phyloP scores from a whole-genome alignment of 2,797 vertebrate genomes.

The Phylloscopus collybita region DNA sequence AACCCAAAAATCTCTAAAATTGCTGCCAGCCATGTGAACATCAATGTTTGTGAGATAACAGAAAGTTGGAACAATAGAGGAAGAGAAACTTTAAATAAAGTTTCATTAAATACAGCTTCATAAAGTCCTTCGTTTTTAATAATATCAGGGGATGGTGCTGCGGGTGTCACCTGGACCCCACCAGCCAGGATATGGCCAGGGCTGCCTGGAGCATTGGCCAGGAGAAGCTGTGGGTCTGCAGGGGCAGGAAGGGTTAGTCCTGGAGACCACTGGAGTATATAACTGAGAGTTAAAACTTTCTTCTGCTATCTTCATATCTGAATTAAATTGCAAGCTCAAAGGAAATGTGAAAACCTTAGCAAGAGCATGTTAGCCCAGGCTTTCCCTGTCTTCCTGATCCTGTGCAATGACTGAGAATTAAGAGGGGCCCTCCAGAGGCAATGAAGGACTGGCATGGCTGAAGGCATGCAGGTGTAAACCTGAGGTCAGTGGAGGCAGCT shows the following conservation, averaged over 20 bases:
- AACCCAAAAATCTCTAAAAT: constrained; percentile 4
- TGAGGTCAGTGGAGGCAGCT: neutral
- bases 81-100: neutral
- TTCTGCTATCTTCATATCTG: neutral
- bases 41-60: constrained; percentile 18
- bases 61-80: constrained; percentile 42
- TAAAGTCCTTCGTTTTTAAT: neutral
- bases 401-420: neutral
- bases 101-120: neutral
- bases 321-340: neutral
- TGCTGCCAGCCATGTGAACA: neutral
- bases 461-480: neutral
- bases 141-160: neutral
- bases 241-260: neutral
- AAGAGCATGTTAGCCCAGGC: neutral
- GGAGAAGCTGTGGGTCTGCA: neutral
- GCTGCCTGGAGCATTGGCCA: neutral
- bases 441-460: neutral
- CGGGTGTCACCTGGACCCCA: neutral
- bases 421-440: neutral
- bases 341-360: neutral
- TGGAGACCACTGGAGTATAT: neutral
- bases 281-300: neutral
- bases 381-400: neutral
- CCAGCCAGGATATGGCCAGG: accelerated